These are phyloP conservation scores for Molossus alvarezi DNA, from an alignment of 2,797 vertebrate genomes.

Conservation along the genomic window DNA sequence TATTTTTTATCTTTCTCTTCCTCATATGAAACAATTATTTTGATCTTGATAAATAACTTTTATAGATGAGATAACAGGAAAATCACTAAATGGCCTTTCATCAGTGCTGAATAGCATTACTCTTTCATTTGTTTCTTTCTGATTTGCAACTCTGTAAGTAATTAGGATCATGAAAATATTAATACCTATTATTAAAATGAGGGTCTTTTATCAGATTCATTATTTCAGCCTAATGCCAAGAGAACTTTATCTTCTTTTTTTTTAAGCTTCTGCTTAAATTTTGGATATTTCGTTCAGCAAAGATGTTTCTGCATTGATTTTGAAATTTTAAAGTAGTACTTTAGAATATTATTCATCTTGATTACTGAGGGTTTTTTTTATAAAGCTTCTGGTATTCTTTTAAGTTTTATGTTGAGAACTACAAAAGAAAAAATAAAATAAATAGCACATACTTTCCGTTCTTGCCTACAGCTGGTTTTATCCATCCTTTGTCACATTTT, in stretches of 20 bases:
- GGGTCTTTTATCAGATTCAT: conserved; percentile 18
- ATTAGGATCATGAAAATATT: conserved; percentile 76
- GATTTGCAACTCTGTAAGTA: conserved; percentile 69
- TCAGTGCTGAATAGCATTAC: conserved; percentile 17
- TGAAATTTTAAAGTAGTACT: too few species aligned
- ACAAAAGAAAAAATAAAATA: conserved; percentile 27
- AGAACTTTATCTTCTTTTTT: conserved; percentile 66
- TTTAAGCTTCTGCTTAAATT: conserved; percentile 32
- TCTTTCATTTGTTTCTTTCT: conserved; percentile 76
- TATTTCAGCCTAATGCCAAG: conserved; percentile 36
- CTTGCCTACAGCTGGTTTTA: conserved; percentile 54
- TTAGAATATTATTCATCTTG: too few species aligned
- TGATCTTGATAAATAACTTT: conserved; percentile 65
- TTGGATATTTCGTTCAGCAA: too few species aligned
- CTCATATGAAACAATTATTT: conserved; percentile 53
- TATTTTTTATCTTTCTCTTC: not conserved
- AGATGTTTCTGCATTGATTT: too few species aligned
- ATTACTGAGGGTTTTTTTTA: conserved; percentile 10
- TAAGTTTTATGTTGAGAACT: conserved; percentile 65
- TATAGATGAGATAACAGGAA: conserved; percentile 47
- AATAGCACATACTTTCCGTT: conserved; percentile 10
- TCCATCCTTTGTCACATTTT: conserved; percentile 51
- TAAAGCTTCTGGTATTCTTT: conserved; percentile 65
- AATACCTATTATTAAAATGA: conserved; percentile 73
- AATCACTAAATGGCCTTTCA: conserved; percentile 63